Conservation (phyloP, 2,888 invertebrate genomes). For the Chorisops tibialis region DNA sequence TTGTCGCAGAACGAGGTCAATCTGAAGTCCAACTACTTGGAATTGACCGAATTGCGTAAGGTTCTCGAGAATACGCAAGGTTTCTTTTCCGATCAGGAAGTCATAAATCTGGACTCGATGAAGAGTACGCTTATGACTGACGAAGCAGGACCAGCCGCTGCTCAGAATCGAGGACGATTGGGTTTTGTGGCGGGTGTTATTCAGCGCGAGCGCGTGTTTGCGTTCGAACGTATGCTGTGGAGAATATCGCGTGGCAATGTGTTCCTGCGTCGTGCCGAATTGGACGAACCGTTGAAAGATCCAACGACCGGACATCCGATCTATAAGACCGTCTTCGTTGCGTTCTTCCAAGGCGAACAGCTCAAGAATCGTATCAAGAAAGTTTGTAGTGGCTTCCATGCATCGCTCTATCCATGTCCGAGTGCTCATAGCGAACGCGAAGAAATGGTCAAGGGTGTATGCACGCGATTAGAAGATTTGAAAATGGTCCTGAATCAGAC, state of each 20-base stretch:
- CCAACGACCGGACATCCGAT: constrained; percentile 66
- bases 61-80: constrained; percentile 86
- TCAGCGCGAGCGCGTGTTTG: constrained; percentile 72
- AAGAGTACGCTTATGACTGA: constrained; percentile 73
- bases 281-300: constrained; percentile 70
- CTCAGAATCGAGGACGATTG: constrained; percentile 47
- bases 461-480: constrained; percentile 77
- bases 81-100: constrained; percentile 48
- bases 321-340: constrained; percentile 77
- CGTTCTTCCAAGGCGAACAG: constrained; percentile 82
- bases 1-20: constrained; percentile 90
- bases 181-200: constrained; percentile 85
- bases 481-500: constrained; percentile 75
- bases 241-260: constrained; percentile 83
- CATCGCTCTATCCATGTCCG: constrained; percentile 83
- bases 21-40: constrained; percentile 85
- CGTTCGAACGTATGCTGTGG: constrained; percentile 86
- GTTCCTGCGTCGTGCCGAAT: constrained; percentile 74
- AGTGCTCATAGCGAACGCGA: constrained; percentile 72
- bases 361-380: constrained; percentile 81
- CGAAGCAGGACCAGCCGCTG: constrained; percentile 42
- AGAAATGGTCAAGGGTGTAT: constrained; percentile 79
- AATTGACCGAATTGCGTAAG: constrained; percentile 85
- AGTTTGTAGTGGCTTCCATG: constrained; percentile 83
- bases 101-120: constrained; percentile 44